Base-by-base conservation (phyloP, 2,797 vertebrate genomes). In the Peromyscus melanophrys region DNA sequence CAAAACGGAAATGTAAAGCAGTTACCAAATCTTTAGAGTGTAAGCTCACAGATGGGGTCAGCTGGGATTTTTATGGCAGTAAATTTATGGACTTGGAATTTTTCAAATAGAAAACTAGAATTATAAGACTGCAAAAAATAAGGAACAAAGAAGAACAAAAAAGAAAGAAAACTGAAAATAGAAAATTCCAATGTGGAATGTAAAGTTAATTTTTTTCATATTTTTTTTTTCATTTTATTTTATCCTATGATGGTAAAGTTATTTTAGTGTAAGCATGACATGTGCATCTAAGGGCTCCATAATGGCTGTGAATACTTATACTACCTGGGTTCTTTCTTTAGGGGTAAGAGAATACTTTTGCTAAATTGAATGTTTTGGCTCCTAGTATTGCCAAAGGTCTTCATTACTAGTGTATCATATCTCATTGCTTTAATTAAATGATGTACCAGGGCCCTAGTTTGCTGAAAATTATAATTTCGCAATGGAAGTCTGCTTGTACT, bases 1-100 rank as follows among this genome's bases (percentile, higher is more conserved):
- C 29, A n/a, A 87, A 52, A 52, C 75, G 31, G 71, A 97, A 96
- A 92, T 93, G 40, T 77, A 85, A 93, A 81, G 23, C 13, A 90
- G 73, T 92, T 73, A 27, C 84, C 61, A 49, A 93, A 94, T 90
- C 84, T 76, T 92, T 80, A 80, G 40, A 57, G 49, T 6, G 1
- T 86, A 59, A 85, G 55, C 73, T 93, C 73, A 63, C 29, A 23
- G 19, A 82, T 63, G 57, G 49, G 31, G 78, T 96, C 86, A 90
- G 80, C 92, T 49, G 85, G 71, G 75, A 67, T 95, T 95, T 95
- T 61, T 57, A 82, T 46, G 27, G 86, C 76, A 46, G 59, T 90
- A 89, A 93, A 92, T 93, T 87, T 49, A 43, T 46, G 91, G 69
- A 73, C 73, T 83, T 94, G 43, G 82, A 75, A 49, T n/a, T 34